A percentile compares a stretch with the other conserved stretches of the same genome.
Conservation (phyloP, 2,797 vertebrate genomes). For the Pitangus sulphuratus region DNA sequence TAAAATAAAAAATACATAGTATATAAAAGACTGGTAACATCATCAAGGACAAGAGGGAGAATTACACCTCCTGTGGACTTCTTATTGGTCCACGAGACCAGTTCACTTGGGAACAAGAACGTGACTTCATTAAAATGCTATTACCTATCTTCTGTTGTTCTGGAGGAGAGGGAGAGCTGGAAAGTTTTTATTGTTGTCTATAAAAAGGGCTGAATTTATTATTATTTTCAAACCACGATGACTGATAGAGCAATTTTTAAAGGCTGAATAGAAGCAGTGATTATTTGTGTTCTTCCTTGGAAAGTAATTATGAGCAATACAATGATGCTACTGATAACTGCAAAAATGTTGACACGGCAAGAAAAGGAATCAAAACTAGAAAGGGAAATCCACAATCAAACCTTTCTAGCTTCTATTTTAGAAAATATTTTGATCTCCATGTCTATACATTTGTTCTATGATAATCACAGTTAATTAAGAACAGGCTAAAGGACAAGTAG, state of each 20-base stretch:
- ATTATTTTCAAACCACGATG: slow-evolving; percentile 44
- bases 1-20: not conserved
- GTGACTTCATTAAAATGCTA: not conserved
- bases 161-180: not conserved
- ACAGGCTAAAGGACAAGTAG: slow-evolving; percentile 3
- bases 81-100: not conserved
- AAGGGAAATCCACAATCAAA: slow-evolving; percentile 44
- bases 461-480: slow-evolving; percentile 12
- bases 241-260: slow-evolving; percentile 61
- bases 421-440: slow-evolving; percentile 63
- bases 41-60: not conserved
- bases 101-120: not conserved
- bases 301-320: slow-evolving; percentile 64
- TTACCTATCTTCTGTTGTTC: not conserved
- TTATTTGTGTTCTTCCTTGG: slow-evolving; percentile 46
- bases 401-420: slow-evolving; percentile 40
- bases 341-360: slow-evolving; percentile 34
- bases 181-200: slow-evolving; percentile 23
- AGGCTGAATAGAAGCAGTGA: slow-evolving; percentile 58
- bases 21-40: not conserved
- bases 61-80: not conserved
- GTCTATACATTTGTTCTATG: not conserved
- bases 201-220: slow-evolving; percentile 46
- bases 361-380: slow-evolving; percentile 53
- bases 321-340: slow-evolving; percentile 54